A percentile compares a stretch with the other conserved stretches of the same genome.
These are phyloP conservation scores for Athalia cordata DNA, from an alignment of 2,888 invertebrate species.

Conservation along the genomic window DNA sequence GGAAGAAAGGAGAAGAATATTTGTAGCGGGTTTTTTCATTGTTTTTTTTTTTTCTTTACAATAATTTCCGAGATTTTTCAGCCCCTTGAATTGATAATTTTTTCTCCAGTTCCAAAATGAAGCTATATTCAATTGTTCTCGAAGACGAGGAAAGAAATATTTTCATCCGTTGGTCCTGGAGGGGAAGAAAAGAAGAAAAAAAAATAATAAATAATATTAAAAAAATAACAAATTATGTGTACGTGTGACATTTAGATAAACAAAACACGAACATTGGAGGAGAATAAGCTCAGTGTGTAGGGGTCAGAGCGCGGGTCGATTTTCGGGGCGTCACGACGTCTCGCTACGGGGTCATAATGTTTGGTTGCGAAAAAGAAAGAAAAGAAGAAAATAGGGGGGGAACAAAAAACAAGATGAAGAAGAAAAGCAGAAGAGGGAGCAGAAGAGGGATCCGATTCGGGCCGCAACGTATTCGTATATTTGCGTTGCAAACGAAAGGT, in stretches of 20 bases:
- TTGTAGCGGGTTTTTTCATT: no score
- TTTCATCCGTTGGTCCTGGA: no score
- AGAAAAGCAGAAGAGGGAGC: conserved; percentile 32
- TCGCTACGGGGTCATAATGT: conserved; percentile 29
- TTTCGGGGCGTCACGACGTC: conserved; percentile 13
- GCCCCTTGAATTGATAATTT: no score
- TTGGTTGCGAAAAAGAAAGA: neutral
- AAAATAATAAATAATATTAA: no score
- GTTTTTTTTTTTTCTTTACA: neutral
- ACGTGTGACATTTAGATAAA: neutral
- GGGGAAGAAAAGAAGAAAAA: neutral
- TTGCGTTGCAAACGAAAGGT: conserved; percentile 51
- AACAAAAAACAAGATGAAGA: neutral
- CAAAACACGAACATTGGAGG: conserved; percentile 13
- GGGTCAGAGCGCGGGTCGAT: neutral
- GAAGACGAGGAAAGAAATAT: no score
- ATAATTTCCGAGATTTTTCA: no score
- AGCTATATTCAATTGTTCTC: no score
- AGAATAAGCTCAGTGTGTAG: neutral
- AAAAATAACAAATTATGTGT: neutral
- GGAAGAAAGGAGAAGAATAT: no score
- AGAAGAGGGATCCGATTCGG: conserved; percentile 38
- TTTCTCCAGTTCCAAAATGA: no score
- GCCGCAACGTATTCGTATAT: conserved; percentile 30
- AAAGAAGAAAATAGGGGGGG: no score